Conservation (phyloP, 2,113 vertebrate species). For the Pithys albifrons region DNA sequence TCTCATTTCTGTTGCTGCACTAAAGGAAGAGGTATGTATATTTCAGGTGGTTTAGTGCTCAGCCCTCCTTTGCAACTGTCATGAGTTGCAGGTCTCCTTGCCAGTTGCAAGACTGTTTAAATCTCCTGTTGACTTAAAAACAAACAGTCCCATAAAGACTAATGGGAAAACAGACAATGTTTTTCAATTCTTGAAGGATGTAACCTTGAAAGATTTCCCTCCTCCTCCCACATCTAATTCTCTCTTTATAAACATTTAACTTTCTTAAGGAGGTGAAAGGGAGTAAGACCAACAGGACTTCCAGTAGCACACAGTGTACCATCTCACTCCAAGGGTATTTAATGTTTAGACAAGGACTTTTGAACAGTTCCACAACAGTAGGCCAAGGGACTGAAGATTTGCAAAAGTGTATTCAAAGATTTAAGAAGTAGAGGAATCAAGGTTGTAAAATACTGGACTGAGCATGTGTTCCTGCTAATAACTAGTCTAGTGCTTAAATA, state of each 20-base stretch:
- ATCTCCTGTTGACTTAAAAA: not conserved
- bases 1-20: not conserved
- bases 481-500: not conserved
- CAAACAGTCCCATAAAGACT: not conserved
- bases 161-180: not conserved
- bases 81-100: not conserved
- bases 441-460: not conserved
- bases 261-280: not conserved
- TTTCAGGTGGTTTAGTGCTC: not conserved
- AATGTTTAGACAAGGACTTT: slow-evolving; percentile 52
- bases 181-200: not conserved
- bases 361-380: not conserved
- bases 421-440: not conserved
- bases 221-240: not conserved
- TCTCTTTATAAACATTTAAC: not conserved
- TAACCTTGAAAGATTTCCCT: not conserved
- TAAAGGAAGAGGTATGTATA: not conserved
- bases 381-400: not conserved
- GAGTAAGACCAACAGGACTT: not conserved
- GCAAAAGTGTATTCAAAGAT: not conserved
- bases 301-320: not conserved
- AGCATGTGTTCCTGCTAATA: not conserved
- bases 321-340: slow-evolving; percentile 9
- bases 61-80: not conserved
- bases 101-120: not conserved